phyloP scores from a whole-genome alignment of 2,797 vertebrate genomes.

The Acanthopagrus latus region DNA sequence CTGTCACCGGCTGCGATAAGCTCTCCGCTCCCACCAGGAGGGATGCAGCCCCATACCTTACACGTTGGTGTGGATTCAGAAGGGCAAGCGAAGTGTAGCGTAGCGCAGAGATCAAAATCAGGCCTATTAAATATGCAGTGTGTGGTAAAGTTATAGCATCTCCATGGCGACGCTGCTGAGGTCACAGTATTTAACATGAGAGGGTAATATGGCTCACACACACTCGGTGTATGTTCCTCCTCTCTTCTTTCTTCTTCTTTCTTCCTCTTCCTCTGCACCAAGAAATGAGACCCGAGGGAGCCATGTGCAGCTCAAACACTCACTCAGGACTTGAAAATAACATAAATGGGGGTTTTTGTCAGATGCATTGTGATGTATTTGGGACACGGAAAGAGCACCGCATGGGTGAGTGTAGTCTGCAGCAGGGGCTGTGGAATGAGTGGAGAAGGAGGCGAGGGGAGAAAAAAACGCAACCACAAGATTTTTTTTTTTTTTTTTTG shows the following conservation, averaged over 20 bases:
- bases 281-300: conserved; percentile 6
- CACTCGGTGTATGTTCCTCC: too few species aligned
- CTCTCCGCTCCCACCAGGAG: conserved; percentile 39
- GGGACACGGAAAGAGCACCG: conserved; percentile 63
- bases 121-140: conserved; percentile 37
- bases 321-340: conserved; percentile 52
- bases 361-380: conserved; percentile 83
- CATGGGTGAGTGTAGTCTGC: conserved; percentile 71
- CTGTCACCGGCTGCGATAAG: conserved; percentile 44
- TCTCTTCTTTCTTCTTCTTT: neutral
- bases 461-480: conserved; percentile 36
- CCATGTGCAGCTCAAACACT: conserved; percentile 39
- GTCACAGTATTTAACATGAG: conserved; percentile 47
- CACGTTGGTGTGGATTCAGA: neutral
- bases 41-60: conserved; percentile 28
- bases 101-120: conserved; percentile 26
- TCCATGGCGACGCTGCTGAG: conserved; percentile 64
- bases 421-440: conserved; percentile 50
- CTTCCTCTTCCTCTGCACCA: neutral
- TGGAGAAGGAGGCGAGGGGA: conserved; percentile 7
- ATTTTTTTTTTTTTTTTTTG: conserved; percentile 46
- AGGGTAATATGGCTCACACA: conserved; percentile 9
- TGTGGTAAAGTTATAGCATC: conserved; percentile 61
- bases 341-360: conserved; percentile 47
- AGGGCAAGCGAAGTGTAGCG: neutral